These are phyloP conservation scores for Miniopterus natalensis DNA, from an alignment of 2,113 vertebrate genomes.

Conservation along the genomic window DNA sequence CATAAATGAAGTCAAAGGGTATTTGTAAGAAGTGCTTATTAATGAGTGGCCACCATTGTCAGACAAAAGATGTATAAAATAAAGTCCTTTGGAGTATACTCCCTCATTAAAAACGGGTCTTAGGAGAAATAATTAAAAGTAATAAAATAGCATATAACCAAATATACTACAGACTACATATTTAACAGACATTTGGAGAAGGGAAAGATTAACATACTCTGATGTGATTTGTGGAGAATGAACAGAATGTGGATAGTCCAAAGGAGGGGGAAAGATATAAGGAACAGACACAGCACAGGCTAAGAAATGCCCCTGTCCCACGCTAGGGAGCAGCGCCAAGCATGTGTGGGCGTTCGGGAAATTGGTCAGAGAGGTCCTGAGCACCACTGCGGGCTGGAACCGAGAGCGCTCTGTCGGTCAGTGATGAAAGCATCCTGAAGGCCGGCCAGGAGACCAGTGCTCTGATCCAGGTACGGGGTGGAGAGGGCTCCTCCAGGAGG, in stretches of 20 bases:
- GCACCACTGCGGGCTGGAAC: background rate
- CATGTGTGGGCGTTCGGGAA: background rate
- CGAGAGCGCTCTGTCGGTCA: background rate
- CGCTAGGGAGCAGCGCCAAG: background rate
- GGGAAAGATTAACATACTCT: background rate
- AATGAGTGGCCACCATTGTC: background rate
- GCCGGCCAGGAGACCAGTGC: background rate
- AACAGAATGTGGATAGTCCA: background rate
- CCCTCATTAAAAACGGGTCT: background rate
- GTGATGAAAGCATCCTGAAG: background rate
- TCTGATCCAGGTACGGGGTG: background rate
- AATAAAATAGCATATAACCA: background rate
- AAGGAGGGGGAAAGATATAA: background rate
- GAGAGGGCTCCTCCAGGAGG: background rate
- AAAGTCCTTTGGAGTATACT: background rate
- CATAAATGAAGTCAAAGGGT: background rate
- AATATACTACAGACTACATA: background rate
- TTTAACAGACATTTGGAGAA: background rate
- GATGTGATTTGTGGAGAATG: background rate
- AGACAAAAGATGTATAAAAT: background rate
- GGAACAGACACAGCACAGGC: background rate
- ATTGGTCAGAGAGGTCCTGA: background rate
- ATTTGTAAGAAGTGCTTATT: conserved; percentile 7
- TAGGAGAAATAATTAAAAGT: background rate
- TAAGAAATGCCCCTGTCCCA: background rate